Evolutionary conservation across 2,113 vertebrate genomes (phyloP), one percentile per base, ranked within the genome.

Genomic region (Propithecus coquereli): DNA sequence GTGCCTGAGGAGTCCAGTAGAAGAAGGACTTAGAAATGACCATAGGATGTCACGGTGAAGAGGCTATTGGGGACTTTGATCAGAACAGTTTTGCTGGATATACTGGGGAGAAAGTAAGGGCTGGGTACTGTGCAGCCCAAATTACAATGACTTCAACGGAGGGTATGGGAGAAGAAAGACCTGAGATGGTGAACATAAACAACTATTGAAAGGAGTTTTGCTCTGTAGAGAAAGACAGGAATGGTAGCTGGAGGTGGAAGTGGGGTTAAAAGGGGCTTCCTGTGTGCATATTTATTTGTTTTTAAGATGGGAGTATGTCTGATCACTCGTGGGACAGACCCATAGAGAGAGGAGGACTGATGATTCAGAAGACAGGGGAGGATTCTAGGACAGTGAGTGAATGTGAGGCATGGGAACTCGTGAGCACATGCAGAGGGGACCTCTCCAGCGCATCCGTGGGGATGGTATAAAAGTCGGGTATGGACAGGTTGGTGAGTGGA

Each of bases 71-170:
- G 16, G 63, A 57, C 73, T 63, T 54, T 40, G 32, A 11, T 20
- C 27, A 43, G 71, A 80, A 87, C 13, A 16, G 27, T 25, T n/a
- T 70, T 54, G 40, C 18, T 9, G 4, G 54, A 20, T 22, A 4
- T 5, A 7, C 14, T 11, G 2, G 43, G 32, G 65, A 52, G 13
- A 30, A 17, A 2, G 2, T 7, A 0, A 3, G 37, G 16, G 6
- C 0, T 4, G 34, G 47, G 18, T 80, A n/a, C 54, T 61, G 10
- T 66, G 43, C 85, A 45, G 18, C 34, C n/a, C 54, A 65, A 11
- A 68, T 9, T 37, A 52, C n/a, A 89, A 34, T 43, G 13, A 80
- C 45, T 57, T 85, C 80, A 43, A 30, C 0, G 32, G 25, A 68
- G 59, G 47, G 52, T 13, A 22, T 12, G 17, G 70, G 27, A 68